phyloP scores from a whole-genome alignment of 2,888 invertebrate genomes.

The Drosophila antonietae region DNA sequence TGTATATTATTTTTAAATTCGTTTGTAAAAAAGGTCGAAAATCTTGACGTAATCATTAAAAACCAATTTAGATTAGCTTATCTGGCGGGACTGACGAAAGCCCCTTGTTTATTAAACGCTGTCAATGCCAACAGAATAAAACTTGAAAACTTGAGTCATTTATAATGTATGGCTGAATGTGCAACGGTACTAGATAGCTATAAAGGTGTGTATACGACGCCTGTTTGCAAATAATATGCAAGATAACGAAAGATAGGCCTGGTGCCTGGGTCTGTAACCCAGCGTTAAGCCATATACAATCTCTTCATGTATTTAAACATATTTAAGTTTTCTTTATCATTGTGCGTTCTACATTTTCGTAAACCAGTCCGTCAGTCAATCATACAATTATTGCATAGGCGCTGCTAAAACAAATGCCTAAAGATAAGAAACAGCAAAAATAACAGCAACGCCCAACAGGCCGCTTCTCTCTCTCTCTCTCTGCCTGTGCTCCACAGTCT shows the following conservation, averaged over 20 bases:
- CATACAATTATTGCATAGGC: slow-evolving; percentile 4
- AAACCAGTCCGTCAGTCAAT: not conserved
- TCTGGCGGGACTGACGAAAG: slow-evolving; percentile 1
- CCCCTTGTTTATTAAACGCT: not conserved
- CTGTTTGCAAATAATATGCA: slow-evolving; percentile 10
- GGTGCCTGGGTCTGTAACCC: slow-evolving; percentile 19
- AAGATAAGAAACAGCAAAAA: slow-evolving; percentile 25
- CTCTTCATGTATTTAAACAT: slow-evolving; percentile 14
- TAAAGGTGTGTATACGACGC: not conserved
- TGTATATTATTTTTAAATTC: slow-evolving; percentile 2
- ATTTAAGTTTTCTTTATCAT: slow-evolving; percentile 3
- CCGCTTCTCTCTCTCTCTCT: not conserved
- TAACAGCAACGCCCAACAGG: not conserved
- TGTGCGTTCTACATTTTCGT: slow-evolving; percentile 5
- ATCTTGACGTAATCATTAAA: slow-evolving; percentile 6
- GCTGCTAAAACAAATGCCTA: slow-evolving; percentile 34
- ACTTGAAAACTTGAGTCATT: not conserved
- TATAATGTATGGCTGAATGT: not conserved
- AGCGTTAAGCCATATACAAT: not conserved
- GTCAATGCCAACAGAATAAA: not conserved
- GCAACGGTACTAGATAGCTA: slow-evolving; percentile 1
- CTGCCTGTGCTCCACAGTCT: not conserved
- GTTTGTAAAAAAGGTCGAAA: not conserved
- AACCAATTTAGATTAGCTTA: not conserved
- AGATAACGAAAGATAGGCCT: slow-evolving; percentile 14